These are phyloP conservation scores for Pituophis catenifer DNA, from an alignment of 2,113 vertebrate genomes.

Conservation along the genomic window DNA sequence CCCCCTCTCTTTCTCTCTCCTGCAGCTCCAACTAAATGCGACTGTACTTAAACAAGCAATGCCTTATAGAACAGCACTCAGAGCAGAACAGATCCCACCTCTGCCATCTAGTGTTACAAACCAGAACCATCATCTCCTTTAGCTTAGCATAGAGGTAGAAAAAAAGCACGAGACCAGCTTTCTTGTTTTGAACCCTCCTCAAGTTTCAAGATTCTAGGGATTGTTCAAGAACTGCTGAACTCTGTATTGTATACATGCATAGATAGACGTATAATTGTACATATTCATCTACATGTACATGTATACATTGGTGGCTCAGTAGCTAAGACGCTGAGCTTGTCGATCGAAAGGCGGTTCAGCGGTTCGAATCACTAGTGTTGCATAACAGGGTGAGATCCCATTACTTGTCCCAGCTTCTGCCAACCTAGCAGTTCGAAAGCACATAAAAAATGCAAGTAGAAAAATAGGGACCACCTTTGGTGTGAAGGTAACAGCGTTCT, in stretches of 20 bases:
- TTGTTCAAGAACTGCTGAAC: accelerated
- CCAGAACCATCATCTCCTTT: conserved; percentile 11
- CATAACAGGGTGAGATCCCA: no score
- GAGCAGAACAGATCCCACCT: conserved; percentile 71
- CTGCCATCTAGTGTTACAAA: conserved; percentile 78
- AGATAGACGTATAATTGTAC: not conserved
- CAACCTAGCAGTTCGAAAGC: no score
- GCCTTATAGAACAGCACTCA: conserved; percentile 76
- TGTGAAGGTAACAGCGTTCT: no score
- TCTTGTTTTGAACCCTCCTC: not conserved
- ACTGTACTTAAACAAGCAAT: conserved; percentile 82
- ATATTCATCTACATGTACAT: no score
- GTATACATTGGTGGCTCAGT: no score
- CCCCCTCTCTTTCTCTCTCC: conserved; percentile 70
- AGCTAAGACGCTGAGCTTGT: no score
- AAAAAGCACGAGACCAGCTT: conserved; percentile 35
- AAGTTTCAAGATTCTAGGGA: not conserved
- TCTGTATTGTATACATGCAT: not conserved
- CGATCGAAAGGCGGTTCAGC: no score
- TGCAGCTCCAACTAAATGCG: conserved; percentile 85
- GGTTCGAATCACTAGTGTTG: no score
- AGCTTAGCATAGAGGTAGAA: conserved; percentile 5
- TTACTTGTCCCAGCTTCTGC: no score
- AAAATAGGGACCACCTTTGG: no score
- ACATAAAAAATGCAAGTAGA: no score